A percentile compares a stretch with the other conserved stretches of the same genome.
Evolutionary conservation across 2,113 vertebrate genomes (phyloP).

Genomic region (Petromus typicus): DNA sequence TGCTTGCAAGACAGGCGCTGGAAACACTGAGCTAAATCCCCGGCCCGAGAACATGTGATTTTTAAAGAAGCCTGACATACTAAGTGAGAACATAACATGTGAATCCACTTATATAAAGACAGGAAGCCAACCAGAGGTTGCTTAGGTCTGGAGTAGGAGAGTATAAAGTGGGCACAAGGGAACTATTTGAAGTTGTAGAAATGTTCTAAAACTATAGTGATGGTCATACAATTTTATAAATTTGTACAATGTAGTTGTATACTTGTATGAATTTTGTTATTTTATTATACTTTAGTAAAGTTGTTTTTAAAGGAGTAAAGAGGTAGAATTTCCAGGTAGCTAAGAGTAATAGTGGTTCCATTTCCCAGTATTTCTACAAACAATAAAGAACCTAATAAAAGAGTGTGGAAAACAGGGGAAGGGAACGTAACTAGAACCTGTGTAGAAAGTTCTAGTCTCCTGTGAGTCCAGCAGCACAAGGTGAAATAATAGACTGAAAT

Average conservation of each 20-base stretch:
- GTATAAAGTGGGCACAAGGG: neutral
- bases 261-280: neutral
- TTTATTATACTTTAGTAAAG: neutral
- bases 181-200: neutral
- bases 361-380: neutral
- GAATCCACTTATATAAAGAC: neutral
- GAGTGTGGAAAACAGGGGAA: too few relatives aligned
- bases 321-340: neutral
- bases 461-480: too few relatives aligned
- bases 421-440: too few relatives aligned
- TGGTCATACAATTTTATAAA: neutral
- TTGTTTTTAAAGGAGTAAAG: neutral
- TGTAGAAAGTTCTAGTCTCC: too few relatives aligned
- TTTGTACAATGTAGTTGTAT: neutral
- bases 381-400: neutral
- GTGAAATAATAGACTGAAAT: too few relatives aligned
- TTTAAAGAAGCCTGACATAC: too few relatives aligned
- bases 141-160: neutral
- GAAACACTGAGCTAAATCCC: too few relatives aligned
- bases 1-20: too few relatives aligned
- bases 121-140: neutral
- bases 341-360: neutral
- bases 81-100: too few relatives aligned
- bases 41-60: too few relatives aligned
- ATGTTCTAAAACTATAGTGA: neutral